These are phyloP conservation scores for Papilio glaucus DNA, from an alignment of 1,140 invertebrate species.

Conservation along the genomic window DNA sequence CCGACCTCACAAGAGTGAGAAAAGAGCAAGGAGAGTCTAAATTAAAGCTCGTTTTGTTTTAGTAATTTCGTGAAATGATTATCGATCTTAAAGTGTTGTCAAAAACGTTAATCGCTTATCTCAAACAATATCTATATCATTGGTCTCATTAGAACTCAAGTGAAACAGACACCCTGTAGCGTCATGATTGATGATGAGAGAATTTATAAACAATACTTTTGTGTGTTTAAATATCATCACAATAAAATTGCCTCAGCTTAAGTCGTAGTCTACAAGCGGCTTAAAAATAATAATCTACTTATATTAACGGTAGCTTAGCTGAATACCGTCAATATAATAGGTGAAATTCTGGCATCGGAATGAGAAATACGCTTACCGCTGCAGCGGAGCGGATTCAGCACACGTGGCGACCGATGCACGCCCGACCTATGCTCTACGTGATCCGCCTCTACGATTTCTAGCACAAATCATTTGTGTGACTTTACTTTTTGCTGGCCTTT, in stretches of 20 bases:
- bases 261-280: too few relatives aligned
- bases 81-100: neutral
- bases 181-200: too few relatives aligned
- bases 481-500: constrained; percentile 43
- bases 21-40: too few relatives aligned
- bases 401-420: constrained; percentile 46
- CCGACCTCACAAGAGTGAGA: too few relatives aligned
- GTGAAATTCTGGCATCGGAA: constrained; percentile 19
- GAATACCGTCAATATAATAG: constrained; percentile 9
- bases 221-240: too few relatives aligned
- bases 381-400: constrained; percentile 42
- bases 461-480: constrained; percentile 40
- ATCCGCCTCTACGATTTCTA: constrained; percentile 41
- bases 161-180: too few relatives aligned
- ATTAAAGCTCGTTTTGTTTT: neutral
- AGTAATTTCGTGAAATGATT: neutral
- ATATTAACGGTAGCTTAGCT: neutral
- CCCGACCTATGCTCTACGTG: constrained; percentile 48
- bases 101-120: too few relatives aligned
- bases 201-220: too few relatives aligned
- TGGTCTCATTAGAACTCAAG: too few relatives aligned
- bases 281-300: neutral
- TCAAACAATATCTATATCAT: too few relatives aligned
- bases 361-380: constrained; percentile 34
- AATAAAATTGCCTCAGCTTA: too few relatives aligned